phyloP scores from a whole-genome alignment of 2,888 invertebrate species.

The Idaea biselata region DNA sequence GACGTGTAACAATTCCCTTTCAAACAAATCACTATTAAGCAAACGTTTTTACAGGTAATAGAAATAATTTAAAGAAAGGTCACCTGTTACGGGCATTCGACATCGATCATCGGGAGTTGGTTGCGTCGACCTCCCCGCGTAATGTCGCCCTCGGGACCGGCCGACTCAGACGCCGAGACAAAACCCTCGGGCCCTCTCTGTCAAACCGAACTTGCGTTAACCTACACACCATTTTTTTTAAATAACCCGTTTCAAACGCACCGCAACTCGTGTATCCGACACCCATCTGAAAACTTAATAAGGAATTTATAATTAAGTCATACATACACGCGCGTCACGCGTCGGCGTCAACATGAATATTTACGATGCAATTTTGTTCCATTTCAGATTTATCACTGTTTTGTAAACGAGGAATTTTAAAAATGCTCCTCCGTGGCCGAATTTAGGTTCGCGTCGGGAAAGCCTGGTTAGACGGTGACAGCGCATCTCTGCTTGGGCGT shows the following conservation, averaged over 20 bases:
- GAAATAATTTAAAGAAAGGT: constrained; percentile 78
- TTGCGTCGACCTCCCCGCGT: constrained; percentile 68
- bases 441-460: constrained; percentile 55
- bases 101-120: constrained; percentile 79
- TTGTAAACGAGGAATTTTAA: constrained; percentile 62
- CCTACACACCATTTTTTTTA: constrained; percentile 52
- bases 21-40: constrained; percentile 77
- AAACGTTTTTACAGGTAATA: constrained; percentile 73
- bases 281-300: constrained; percentile 65
- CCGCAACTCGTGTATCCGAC: constrained; percentile 37
- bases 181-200: constrained; percentile 59
- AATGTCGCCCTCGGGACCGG: constrained; percentile 71
- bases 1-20: constrained; percentile 62
- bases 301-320: constrained; percentile 66
- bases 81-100: constrained; percentile 77
- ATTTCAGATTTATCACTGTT: constrained; percentile 70
- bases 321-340: constrained; percentile 49
- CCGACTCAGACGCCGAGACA: constrained; percentile 61
- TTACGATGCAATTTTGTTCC: constrained; percentile 71
- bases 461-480: constrained; percentile 59
- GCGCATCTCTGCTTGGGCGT: constrained; percentile 68
- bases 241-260: constrained; percentile 43
- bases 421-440: constrained; percentile 65
- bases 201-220: constrained; percentile 62
- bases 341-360: constrained; percentile 66